phyloP scores from a whole-genome alignment of 2,797 vertebrate species.

The Spinus olivaceus region DNA sequence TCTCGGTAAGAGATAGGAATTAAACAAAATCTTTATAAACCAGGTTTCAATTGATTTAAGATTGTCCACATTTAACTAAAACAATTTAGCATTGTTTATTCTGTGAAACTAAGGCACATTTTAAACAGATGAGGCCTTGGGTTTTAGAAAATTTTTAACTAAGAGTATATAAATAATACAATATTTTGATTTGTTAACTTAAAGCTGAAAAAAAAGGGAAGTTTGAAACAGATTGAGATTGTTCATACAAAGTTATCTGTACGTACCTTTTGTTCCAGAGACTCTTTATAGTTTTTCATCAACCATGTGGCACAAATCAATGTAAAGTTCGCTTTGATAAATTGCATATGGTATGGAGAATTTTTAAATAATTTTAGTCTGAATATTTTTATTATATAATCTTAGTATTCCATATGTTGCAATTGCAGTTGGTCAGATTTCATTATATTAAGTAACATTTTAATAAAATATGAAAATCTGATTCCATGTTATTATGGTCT shows the following conservation, averaged over 20 bases:
- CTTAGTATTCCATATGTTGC: constrained; percentile 32
- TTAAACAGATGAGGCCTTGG: background rate
- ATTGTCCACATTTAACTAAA: constrained; percentile 34
- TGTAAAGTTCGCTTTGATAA: constrained; percentile 43
- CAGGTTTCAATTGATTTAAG: constrained; percentile 57
- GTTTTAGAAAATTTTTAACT: background rate
- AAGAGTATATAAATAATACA: background rate
- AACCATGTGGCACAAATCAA: constrained; percentile 61
- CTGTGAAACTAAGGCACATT: background rate
- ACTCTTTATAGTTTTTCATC: constrained; percentile 55
- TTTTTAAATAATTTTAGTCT: constrained; percentile 33
- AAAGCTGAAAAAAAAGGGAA: background rate
- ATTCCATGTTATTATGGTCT: constrained; percentile 38
- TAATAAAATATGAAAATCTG: constrained; percentile 45
- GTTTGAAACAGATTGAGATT: constrained; percentile 36
- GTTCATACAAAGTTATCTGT: background rate
- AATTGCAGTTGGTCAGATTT: constrained; percentile 20
- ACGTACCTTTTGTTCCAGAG: constrained; percentile 47
- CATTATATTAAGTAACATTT: constrained; percentile 34
- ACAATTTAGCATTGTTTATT: constrained; percentile 3
- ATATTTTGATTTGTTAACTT: constrained; percentile 23
- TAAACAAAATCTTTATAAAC: constrained; percentile 55
- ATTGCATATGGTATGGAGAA: constrained; percentile 48
- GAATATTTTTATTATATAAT: constrained; percentile 52
- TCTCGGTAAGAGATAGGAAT: constrained; percentile 19